Evolutionary conservation across 2,113 vertebrate species (phyloP), one percentile per base, ranked within the genome.

Genomic region (Tonatia bakeri): DNA sequence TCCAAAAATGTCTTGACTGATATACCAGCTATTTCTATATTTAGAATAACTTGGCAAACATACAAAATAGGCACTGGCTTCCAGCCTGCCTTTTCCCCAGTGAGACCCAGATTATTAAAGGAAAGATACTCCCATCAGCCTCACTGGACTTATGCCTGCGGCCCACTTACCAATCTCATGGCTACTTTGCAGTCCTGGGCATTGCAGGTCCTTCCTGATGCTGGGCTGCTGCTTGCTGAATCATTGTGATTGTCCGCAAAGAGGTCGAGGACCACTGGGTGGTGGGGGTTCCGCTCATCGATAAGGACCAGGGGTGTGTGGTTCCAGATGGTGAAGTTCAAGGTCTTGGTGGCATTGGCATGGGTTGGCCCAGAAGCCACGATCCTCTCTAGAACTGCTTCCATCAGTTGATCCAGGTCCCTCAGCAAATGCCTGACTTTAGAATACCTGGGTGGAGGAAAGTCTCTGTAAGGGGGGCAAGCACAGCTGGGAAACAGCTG

Each of bases 281-380:
- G 96, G 33, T 96, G 85, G 12, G 96, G 98, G 65, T 99, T 84
- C 0, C 97, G 98, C 83, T 99, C 98, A 0, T 98, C 97, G 0
- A 99, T 99, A 24, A 99, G 90, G 10, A 99, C 98, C 73, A 99
- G 88, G 1, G 99, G 99, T 2, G 98, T 98, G 95, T 99, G 96
- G 92, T 98, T 95, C 99, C 98, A 99, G 91, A 98, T 96, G 38
- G n/a, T 69, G 80, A 98, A 16, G 94, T 98, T 72, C 0, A 98
- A 97, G 0, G 77, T 20, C 26, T 76, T 22, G 0, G 82, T 98
- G 79, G 98, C 0, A 0, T 56, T 83, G 93, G 38, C 14, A 1
- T 6, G 8, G 72, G 40, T 2, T 0, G 22, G 19, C 0, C 40
- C 43, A 0, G 97, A 97, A 50, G 97, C 97, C 97, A 99, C 97